phyloP scores from a whole-genome alignment of 2,113 vertebrate genomes.

The Atherinomorus stipes region DNA sequence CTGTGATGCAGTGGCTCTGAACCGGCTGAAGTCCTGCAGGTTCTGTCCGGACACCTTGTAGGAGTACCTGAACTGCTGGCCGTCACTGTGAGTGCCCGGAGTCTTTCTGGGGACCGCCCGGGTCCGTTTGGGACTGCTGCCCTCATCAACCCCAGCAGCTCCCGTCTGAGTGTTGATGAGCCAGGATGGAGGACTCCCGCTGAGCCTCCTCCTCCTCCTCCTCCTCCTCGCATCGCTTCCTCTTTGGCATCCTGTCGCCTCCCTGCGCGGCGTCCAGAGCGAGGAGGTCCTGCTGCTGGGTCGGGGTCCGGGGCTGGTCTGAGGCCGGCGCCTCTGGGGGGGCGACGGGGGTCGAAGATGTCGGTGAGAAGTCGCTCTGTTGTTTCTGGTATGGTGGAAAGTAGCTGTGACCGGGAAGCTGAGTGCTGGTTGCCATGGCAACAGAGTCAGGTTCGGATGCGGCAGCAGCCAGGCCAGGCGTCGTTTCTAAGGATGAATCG shows the following conservation, averaged over 20 bases:
- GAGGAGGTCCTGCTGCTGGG: neutral
- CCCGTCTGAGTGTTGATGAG: constrained; percentile 43
- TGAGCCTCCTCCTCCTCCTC: neutral
- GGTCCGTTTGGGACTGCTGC: neutral
- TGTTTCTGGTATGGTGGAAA: constrained; percentile 62
- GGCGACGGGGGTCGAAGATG: neutral
- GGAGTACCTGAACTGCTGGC: constrained; percentile 39
- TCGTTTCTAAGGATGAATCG: neutral
- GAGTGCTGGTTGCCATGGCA: constrained; percentile 23
- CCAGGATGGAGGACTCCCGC: constrained; percentile 66
- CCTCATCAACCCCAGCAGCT: rapidly evolving
- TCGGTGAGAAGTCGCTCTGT: neutral
- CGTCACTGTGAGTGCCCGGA: constrained; percentile 40
- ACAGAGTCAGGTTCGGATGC: rapidly evolving
- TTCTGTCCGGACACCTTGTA: constrained; percentile 50
- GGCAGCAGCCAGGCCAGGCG: neutral
- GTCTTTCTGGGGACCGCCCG: rapidly evolving
- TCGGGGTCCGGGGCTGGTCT: neutral
- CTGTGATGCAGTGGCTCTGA: constrained; percentile 16
- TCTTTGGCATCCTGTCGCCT: constrained; percentile 32
- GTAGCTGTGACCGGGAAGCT: constrained; percentile 19
- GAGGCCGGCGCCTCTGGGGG: neutral
- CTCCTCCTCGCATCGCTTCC: constrained; percentile 34
- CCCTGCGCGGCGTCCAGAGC: neutral
- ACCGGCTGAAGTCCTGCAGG: constrained; percentile 48